Percentiles rank a stretch among this genome's conserved stretches.
These are phyloP conservation scores for Patella vulgata DNA, from an alignment of 1,140 invertebrate genomes.

Conservation along the genomic window DNA sequence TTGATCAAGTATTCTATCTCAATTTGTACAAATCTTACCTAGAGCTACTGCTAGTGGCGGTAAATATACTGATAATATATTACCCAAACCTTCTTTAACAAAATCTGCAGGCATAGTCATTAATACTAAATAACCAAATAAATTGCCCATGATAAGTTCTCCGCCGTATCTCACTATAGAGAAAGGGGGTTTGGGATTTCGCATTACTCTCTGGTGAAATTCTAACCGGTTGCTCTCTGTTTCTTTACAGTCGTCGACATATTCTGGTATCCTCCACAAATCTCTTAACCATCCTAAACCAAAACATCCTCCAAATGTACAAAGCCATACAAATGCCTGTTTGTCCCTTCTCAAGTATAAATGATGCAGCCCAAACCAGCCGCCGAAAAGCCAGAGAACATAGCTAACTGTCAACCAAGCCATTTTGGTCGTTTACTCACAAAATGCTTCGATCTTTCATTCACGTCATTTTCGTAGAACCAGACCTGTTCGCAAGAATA, in stretches of 20 bases:
- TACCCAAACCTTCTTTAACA: slow-evolving; percentile 24
- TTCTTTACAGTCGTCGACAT: slow-evolving; percentile 88
- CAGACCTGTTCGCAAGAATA: too few relatives aligned
- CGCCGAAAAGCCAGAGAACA: slow-evolving; percentile 86
- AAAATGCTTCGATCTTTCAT: too few relatives aligned
- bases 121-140: slow-evolving; percentile 81
- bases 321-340: slow-evolving; percentile 91
- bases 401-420: slow-evolving; percentile 78
- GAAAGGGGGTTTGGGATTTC: slow-evolving; percentile 81
- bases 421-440: too few relatives aligned
- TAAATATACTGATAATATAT: slow-evolving; percentile 54
- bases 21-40: too few relatives aligned
- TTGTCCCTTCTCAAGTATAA: slow-evolving; percentile 87
- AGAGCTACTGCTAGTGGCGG: slow-evolving; percentile 77
- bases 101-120: slow-evolving; percentile 78
- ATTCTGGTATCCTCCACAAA: slow-evolving; percentile 84
- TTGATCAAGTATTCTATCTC: too few relatives aligned
- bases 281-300: slow-evolving; percentile 89
- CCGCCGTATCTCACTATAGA: slow-evolving; percentile 80
- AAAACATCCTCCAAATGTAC: slow-evolving; percentile 85
- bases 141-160: slow-evolving; percentile 79
- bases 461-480: too few relatives aligned
- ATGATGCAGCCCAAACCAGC: slow-evolving; percentile 89
- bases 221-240: slow-evolving; percentile 77
- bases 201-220: slow-evolving; percentile 57